Evolutionary conservation across 2,888 invertebrate genomes (phyloP).

Genomic region (Boloria selene): DNA sequence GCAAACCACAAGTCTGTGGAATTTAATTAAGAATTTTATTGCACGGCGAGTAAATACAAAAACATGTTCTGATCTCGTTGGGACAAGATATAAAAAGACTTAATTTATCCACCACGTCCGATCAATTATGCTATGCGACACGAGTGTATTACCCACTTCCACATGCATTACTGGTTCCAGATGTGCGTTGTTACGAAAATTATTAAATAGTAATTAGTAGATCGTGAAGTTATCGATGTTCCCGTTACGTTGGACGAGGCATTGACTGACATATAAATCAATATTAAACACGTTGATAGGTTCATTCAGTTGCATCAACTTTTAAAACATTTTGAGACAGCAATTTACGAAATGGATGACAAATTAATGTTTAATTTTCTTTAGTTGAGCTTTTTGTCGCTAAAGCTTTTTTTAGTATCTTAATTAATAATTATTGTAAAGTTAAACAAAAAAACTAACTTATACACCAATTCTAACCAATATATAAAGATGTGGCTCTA

Average conservation of each 20-base stretch:
- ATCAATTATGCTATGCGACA: slow-evolving; percentile 50
- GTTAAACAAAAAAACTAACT: background rate
- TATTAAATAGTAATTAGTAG: slow-evolving; percentile 46
- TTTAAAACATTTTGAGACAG: background rate
- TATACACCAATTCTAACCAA: background rate
- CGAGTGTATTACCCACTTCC: slow-evolving; percentile 47
- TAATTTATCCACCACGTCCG: slow-evolving; percentile 51
- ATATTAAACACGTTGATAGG: slow-evolving; percentile 40
- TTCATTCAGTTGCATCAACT: slow-evolving; percentile 38
- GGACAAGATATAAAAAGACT: slow-evolving; percentile 49
- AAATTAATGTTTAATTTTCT: too few species aligned
- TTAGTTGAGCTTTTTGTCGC: too few species aligned
- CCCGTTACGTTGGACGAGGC: slow-evolving; percentile 44
- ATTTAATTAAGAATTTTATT: slow-evolving; percentile 55
- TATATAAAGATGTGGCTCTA: slow-evolving; percentile 28
- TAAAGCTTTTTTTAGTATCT: too few species aligned
- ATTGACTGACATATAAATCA: slow-evolving; percentile 45
- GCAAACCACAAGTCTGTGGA: slow-evolving; percentile 41
- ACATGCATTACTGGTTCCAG: slow-evolving; percentile 49
- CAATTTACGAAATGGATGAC: too few species aligned
- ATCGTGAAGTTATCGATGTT: slow-evolving; percentile 47
- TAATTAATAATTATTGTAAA: background rate
- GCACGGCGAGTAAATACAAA: slow-evolving; percentile 49
- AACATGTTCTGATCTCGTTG: slow-evolving; percentile 50
- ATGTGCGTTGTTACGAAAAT: slow-evolving; percentile 45